Base-by-base conservation (phyloP, 2,113 vertebrate species). In the Crotalus horridus region DNA sequence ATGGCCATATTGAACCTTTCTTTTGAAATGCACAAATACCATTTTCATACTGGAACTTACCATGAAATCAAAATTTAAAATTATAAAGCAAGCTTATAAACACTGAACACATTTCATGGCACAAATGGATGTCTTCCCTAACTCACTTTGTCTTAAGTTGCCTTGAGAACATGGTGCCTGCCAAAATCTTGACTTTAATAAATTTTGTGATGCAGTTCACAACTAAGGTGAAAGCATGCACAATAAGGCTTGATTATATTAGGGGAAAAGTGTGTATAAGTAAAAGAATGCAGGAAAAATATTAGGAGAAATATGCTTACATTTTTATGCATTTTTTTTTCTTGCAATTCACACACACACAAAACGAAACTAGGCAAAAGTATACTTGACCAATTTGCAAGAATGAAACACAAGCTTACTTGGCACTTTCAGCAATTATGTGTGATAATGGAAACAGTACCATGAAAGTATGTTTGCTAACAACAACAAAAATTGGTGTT, bases 401-500 rank as follows among this genome's bases (percentile, higher is more conserved):
- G 96, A 92, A 93, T 96, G 96, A 96, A 93, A 96, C 43, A 17
- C 81, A 85, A 43, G 21, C 51, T 95, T 94, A 87, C 88, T 95
- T 96, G 93, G 13, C 94, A 96, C 96, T 95, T 96, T 96, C 94
- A 97, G 96, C 94, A 95, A 96, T 48, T 59, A 93, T 93, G 85
- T 29, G 94, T 95, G 1, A 94, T 91, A 92, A 95, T 92, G 94
- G 95, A 97, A 97, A 97, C 92, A 93, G 85, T 97, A 96, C 94
- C 96, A 94, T 97, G 96, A 96, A 95, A 94, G 90, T 92, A 96
- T 96, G 95, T 95, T 97, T 97, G 95, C 96, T 97, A 97, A 94
- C 95, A 97, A 95, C 10, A 43, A 81, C 33, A 91, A 48, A 96
- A 96, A 94, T 43, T 97, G 94, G 92, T 94, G 95, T 96, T 96